Percentiles rank a stretch among this genome's conserved stretches.
Evolutionary conservation across 2,113 vertebrate genomes (phyloP).

Genomic region (Fulica atra): DNA sequence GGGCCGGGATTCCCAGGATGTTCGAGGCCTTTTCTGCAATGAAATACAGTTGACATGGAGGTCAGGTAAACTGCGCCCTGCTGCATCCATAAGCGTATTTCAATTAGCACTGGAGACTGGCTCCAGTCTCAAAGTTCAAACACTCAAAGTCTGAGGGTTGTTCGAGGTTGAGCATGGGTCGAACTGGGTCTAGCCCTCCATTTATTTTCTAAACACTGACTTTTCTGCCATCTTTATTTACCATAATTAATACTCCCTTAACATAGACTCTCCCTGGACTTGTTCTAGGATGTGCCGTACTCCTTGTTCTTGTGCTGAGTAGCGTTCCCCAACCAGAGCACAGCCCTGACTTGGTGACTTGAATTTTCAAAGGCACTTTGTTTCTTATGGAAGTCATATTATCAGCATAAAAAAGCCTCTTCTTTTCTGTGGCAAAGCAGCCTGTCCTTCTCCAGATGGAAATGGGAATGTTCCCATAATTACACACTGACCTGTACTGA

Average conservation of each 20-base stretch:
- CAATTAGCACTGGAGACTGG: neutral
- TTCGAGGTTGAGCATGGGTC: neutral
- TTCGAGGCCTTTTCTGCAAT: neutral
- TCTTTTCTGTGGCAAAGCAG: neutral
- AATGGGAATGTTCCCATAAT: neutral
- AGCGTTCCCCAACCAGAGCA: neutral
- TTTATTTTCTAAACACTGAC: neutral
- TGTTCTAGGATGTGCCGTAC: neutral
- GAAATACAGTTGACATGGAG: neutral
- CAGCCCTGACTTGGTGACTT: neutral
- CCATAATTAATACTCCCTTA: neutral
- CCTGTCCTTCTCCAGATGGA: neutral
- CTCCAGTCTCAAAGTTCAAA: neutral
- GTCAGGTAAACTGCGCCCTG: neutral
- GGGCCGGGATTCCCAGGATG: neutral
- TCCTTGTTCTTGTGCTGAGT: neutral
- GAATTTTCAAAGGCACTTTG: neutral
- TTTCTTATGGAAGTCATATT: neutral
- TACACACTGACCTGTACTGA: neutral
- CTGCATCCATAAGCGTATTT: neutral
- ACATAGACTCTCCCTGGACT: neutral
- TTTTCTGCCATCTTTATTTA: neutral
- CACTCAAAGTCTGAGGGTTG: neutral
- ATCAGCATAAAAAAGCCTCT: neutral
- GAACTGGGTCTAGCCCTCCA: neutral